Evolutionary conservation across 2,797 vertebrate species (phyloP).

Genomic region (Chelonia mydas): DNA sequence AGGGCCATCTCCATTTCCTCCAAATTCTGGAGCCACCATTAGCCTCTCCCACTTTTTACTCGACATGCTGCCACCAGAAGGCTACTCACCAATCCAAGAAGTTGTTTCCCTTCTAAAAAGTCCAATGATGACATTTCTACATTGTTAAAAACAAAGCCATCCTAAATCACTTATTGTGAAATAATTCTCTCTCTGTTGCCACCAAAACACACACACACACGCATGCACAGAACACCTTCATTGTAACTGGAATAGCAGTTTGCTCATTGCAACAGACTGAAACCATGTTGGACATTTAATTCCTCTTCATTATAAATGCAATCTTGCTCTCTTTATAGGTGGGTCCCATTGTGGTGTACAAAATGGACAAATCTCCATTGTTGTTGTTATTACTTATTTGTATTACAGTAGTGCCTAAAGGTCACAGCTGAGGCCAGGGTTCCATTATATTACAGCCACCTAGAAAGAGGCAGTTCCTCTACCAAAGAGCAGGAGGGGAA

Average conservation of each 20-base stretch:
- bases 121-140: not conserved
- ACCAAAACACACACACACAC: not conserved
- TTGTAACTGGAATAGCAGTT: conserved; percentile 12
- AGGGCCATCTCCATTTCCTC: too few species aligned
- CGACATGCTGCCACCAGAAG: not conserved
- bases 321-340: not conserved
- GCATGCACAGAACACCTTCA: not conserved
- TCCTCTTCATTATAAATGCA: not conserved
- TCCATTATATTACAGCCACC: too few species aligned
- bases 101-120: not conserved
- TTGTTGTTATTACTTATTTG: conserved; percentile 7
- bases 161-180: not conserved
- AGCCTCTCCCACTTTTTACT: not conserved
- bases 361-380: not conserved
- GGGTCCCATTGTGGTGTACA: not conserved
- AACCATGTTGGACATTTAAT: conserved; percentile 10
- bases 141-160: not conserved
- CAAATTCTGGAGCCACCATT: not conserved
- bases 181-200: not conserved
- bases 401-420: not conserved
- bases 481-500: too few species aligned
- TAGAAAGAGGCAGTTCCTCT: too few species aligned
- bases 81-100: not conserved
- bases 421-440: too few species aligned
- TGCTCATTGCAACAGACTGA: not conserved